phyloP scores from a whole-genome alignment of 2,113 vertebrate species.

The Quiscalus mexicanus region DNA sequence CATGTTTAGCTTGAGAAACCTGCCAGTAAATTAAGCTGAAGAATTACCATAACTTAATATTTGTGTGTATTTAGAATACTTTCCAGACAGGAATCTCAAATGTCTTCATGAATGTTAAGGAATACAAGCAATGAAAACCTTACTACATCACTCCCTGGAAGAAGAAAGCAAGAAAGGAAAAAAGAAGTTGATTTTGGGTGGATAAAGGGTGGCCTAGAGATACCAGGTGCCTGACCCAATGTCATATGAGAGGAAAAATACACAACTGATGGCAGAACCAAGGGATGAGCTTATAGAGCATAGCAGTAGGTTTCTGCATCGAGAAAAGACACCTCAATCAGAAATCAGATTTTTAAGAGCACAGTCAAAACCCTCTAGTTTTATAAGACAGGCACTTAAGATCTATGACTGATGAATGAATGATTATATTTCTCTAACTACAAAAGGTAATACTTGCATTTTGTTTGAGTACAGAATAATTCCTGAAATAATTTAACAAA shows the following conservation, averaged over 20 bases:
- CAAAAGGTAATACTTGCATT: neutral
- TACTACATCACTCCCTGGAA: neutral
- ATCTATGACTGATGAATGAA: neutral
- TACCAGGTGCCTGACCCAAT: neutral
- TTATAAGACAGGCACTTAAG: neutral
- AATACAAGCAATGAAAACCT: neutral
- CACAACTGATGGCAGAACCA: neutral
- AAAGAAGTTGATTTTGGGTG: neutral
- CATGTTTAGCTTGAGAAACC: neutral
- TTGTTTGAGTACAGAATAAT: neutral
- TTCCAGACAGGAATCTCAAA: neutral
- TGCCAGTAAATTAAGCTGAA: conserved; percentile 4
- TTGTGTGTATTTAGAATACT: neutral
- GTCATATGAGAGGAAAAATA: neutral
- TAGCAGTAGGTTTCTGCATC: neutral
- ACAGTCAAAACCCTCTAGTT: neutral
- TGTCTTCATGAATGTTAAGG: neutral
- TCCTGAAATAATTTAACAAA: neutral
- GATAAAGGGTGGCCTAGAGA: neutral
- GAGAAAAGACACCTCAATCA: neutral
- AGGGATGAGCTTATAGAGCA: neutral
- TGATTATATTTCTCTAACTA: neutral
- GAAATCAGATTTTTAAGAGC: neutral
- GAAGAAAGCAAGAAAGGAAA: neutral
- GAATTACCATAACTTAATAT: conserved; percentile 22